phyloP scores from a whole-genome alignment of 2,113 vertebrate species.

The Festucalex cinctus region DNA sequence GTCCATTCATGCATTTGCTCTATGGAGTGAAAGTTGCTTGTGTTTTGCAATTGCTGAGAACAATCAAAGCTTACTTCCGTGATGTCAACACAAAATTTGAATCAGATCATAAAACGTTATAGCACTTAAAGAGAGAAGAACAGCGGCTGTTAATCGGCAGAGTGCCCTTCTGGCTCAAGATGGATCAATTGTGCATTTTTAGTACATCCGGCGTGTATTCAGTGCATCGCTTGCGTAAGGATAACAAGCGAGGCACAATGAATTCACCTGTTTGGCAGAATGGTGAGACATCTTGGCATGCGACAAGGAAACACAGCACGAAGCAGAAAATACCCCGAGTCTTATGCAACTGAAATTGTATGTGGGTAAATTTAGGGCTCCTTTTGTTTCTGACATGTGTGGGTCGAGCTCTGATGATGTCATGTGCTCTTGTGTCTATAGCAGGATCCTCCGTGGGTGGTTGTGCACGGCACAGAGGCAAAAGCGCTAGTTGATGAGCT shows the following conservation, averaged over 20 bases:
- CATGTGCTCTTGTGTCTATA: constrained; percentile 37
- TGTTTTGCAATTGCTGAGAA: constrained; percentile 37
- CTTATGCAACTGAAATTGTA: constrained; percentile 42
- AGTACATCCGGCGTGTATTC: constrained; percentile 42
- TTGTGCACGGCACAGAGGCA: constrained; percentile 35
- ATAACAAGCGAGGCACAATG: constrained; percentile 57
- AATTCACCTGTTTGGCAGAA: constrained; percentile 37
- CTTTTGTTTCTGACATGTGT: constrained; percentile 53
- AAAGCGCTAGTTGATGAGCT: constrained; percentile 25
- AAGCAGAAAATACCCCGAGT: constrained; percentile 23
- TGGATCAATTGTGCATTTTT: constrained; percentile 50
- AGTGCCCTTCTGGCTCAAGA: constrained; percentile 50
- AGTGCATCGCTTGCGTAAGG: constrained; percentile 40
- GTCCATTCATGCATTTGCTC: constrained; percentile 3
- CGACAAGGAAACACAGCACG: neutral
- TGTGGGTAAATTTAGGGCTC: constrained; percentile 48
- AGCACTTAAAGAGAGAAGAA: constrained; percentile 47
- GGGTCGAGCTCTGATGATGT: constrained; percentile 61
- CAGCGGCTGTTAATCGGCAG: constrained; percentile 52
- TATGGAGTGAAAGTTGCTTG: constrained; percentile 24
- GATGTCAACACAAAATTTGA: constrained; percentile 61
- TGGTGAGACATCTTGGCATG: constrained; percentile 27
- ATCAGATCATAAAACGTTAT: constrained; percentile 67
- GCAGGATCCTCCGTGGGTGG: constrained; percentile 46
- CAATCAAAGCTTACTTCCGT: constrained; percentile 59